These are phyloP conservation scores for Drosophila repletoides DNA, from an alignment of 1,140 invertebrate genomes.

Conservation along the genomic window DNA sequence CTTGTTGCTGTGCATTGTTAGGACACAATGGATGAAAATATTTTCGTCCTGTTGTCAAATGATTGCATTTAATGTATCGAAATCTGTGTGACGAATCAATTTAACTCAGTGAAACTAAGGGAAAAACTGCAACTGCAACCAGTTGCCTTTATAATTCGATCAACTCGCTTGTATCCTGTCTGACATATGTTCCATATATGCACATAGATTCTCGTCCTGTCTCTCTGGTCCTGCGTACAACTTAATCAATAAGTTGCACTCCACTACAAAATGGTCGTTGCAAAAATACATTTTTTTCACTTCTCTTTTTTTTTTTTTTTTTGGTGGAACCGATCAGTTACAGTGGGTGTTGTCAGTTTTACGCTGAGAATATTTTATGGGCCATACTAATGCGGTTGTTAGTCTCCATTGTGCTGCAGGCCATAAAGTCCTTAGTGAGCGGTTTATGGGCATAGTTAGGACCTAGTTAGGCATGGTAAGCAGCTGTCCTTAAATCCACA, in stretches of 20 bases:
- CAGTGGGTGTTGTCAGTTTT: slow-evolving; percentile 53
- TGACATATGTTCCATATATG: slow-evolving; percentile 32
- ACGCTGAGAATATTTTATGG: slow-evolving; percentile 31
- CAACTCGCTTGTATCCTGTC: slow-evolving; percentile 54
- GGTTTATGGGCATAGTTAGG: slow-evolving; percentile 27
- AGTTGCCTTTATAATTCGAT: slow-evolving; percentile 74
- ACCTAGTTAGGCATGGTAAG: slow-evolving; percentile 29
- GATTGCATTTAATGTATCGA: slow-evolving; percentile 82
- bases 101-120: slow-evolving; percentile 37
- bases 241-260: slow-evolving; percentile 49
- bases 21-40: slow-evolving; percentile 82
- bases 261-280: too few species aligned
- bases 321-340: slow-evolving; percentile 25
- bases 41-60: slow-evolving; percentile 82
- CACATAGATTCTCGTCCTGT: slow-evolving; percentile 3
- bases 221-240: slow-evolving; percentile 29
- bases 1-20: slow-evolving; percentile 60
- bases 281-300: neutral
- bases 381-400: slow-evolving; percentile 41
- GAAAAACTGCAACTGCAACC: slow-evolving; percentile 42
- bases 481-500: slow-evolving; percentile 30
- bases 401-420: slow-evolving; percentile 17
- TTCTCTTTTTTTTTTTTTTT: neutral
- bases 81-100: slow-evolving; percentile 81
- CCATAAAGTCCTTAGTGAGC: slow-evolving; percentile 37